Percentiles rank a stretch among this genome's conserved stretches.
phyloP scores from a whole-genome alignment of 2,888 invertebrate species.

The Elegia similella region DNA sequence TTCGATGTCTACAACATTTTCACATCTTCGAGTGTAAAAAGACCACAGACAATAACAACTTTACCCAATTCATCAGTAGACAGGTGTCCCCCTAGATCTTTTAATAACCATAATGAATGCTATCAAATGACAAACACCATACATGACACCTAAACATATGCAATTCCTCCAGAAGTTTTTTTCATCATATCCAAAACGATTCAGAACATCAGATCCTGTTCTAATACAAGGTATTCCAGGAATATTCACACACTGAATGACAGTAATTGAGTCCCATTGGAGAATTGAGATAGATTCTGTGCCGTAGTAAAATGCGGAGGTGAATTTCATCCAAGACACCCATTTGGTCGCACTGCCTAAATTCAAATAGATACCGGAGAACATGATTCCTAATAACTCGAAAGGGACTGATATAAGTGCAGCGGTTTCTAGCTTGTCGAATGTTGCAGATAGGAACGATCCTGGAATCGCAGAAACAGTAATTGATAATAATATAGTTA shows the following conservation, averaged over 20 bases:
- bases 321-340: slow-evolving; percentile 82
- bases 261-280: slow-evolving; percentile 83
- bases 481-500: slow-evolving; percentile 3
- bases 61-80: slow-evolving; percentile 44
- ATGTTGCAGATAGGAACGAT: slow-evolving; percentile 85
- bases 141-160: slow-evolving; percentile 61
- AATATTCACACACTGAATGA: slow-evolving; percentile 81
- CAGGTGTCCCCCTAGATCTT: slow-evolving; percentile 69
- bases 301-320: slow-evolving; percentile 87
- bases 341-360: slow-evolving; percentile 78
- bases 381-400: slow-evolving; percentile 84
- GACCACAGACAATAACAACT: not conserved
- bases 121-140: slow-evolving; percentile 55
- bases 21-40: not conserved
- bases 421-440: slow-evolving; percentile 85
- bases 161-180: slow-evolving; percentile 69
- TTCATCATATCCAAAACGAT: slow-evolving; percentile 75
- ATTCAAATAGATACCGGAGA: slow-evolving; percentile 86
- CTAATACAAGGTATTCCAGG: slow-evolving; percentile 82
- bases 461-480: slow-evolving; percentile 61
- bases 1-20: not conserved
- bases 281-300: slow-evolving; percentile 86
- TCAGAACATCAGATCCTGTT: slow-evolving; percentile 82
- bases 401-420: slow-evolving; percentile 85
- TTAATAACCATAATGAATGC: slow-evolving; percentile 67